Base-by-base conservation (phyloP, 1,140 invertebrate genomes). In the Caenorhabditis latens region DNA sequence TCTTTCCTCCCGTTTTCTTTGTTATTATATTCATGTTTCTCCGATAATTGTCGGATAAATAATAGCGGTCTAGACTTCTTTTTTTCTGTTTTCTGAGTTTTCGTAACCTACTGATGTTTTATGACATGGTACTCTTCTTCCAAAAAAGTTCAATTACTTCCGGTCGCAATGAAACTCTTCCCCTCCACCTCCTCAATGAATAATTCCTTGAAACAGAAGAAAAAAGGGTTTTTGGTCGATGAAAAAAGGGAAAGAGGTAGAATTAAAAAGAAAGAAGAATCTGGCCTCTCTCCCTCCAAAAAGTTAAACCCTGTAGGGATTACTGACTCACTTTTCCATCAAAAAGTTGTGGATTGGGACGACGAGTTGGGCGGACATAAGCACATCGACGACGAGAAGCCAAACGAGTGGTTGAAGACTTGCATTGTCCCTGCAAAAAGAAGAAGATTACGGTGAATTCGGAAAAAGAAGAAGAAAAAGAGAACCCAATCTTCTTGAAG, bases 321-420 rank as follows among this genome's bases (percentile, higher is more conserved):
- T 58, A 84, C 55, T 48, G 58, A 83, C 86, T 85, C 65, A 88
- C 87, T 65, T 46, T 61, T 88, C 87, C 24, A 55, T 71, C 50
- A 85, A 46, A 55, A 88, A 85, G 40, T 42, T 55, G 71, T 88
- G 86, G 65, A 88, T 63, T 42, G 87, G 87, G 43, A 85, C 65
- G 65, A 83, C 16, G 24, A 88, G 67, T 42, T 87, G 87, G 16
- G 57, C 46, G 42, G 87, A 88, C 57, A 88, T 65, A 32, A 58
- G 57, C 21, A 88, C 48, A 61, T 88, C 87, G 46, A 84, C 63
- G 40, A 88, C 21, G 67, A 88, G 87, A 55, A 88, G 84, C n/a
- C 61, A 75, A 75, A 82, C 48, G 48, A 88, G 67, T 55, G 87
- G 87, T 50, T 87, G 53, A 55, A 85, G 87, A 84, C 83, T 84